Percentiles rank a stretch among this genome's conserved stretches.
These are phyloP conservation scores for Cactoblastis cactorum DNA, from an alignment of 2,888 invertebrate genomes.

Conservation along the genomic window DNA sequence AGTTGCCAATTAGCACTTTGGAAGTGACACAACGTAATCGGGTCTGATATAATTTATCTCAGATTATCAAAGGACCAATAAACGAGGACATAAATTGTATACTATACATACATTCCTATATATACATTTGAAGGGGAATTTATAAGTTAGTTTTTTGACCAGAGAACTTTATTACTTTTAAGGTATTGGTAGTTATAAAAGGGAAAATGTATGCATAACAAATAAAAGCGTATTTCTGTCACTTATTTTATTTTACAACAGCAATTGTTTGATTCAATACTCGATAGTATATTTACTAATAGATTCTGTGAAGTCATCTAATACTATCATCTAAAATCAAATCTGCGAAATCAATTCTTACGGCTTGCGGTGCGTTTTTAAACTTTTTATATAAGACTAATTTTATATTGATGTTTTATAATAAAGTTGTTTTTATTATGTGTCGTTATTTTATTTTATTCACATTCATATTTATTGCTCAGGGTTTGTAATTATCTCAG, in stretches of 20 bases:
- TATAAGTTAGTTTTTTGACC: neutral
- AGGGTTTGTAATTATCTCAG: slow-evolving; percentile 10
- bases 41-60: neutral
- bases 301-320: slow-evolving; percentile 26
- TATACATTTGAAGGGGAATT: neutral
- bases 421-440: slow-evolving; percentile 41
- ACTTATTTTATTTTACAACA: slow-evolving; percentile 51
- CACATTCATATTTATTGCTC: slow-evolving; percentile 49
- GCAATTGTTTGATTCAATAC: slow-evolving; percentile 36
- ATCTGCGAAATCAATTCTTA: slow-evolving; percentile 42
- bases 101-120: neutral
- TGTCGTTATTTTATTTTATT: slow-evolving; percentile 41
- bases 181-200: neutral
- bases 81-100: neutral
- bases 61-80: neutral
- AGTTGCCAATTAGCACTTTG: slow-evolving; percentile 16
- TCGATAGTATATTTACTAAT: slow-evolving; percentile 26
- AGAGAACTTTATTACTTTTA: slow-evolving; percentile 1
- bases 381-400: slow-evolving; percentile 1
- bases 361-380: slow-evolving; percentile 42
- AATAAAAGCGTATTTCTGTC: slow-evolving; percentile 14
- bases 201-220: neutral
- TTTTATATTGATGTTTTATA: slow-evolving; percentile 29
- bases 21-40: neutral
- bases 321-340: slow-evolving; percentile 24